Evolutionary conservation across 2,888 invertebrate genomes (phyloP).

Genomic region (Drosophila infuscata): DNA sequence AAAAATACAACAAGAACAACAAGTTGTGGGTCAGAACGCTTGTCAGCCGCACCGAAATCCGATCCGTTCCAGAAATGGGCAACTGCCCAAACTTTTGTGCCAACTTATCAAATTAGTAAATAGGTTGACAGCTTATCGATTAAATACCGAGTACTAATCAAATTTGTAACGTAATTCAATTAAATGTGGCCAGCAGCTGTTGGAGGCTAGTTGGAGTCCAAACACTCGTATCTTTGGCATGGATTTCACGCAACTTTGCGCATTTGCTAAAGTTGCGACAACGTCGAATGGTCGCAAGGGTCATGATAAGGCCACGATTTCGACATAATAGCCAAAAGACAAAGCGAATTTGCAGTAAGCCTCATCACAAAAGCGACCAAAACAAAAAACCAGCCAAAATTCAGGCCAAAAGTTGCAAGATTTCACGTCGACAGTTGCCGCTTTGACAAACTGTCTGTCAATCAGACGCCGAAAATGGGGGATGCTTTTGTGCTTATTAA

Average conservation of each 20-base stretch:
- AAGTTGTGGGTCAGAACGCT: conserved; percentile 31
- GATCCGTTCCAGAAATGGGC: conserved; percentile 1
- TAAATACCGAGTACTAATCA: conserved; percentile 66
- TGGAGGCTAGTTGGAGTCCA: neutral
- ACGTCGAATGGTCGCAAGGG: conserved; percentile 10
- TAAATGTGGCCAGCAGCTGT: conserved; percentile 62
- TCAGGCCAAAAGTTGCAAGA: conserved; percentile 16
- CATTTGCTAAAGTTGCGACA: conserved; percentile 43
- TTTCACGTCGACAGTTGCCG: conserved; percentile 10
- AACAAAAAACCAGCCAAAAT: conserved; percentile 36
- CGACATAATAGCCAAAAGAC: conserved; percentile 28
- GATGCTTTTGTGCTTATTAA: conserved; percentile 66
- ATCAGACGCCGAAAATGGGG: conserved; percentile 32
- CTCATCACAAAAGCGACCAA: conserved; percentile 29
- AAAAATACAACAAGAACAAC: conserved; percentile 41
- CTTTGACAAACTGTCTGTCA: conserved; percentile 68
- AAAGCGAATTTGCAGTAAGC: conserved; percentile 18
- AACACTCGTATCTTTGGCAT: neutral
- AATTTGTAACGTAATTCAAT: conserved; percentile 70
- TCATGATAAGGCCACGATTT: conserved; percentile 12
- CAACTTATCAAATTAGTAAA: conserved; percentile 72
- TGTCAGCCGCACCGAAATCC: conserved; percentile 8
- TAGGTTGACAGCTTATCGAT: conserved; percentile 63
- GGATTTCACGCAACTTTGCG: conserved; percentile 38
- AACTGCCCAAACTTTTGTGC: conserved; percentile 37